Base-by-base conservation (phyloP, 2,797 vertebrate genomes). In the Sebastes cheni region DNA sequence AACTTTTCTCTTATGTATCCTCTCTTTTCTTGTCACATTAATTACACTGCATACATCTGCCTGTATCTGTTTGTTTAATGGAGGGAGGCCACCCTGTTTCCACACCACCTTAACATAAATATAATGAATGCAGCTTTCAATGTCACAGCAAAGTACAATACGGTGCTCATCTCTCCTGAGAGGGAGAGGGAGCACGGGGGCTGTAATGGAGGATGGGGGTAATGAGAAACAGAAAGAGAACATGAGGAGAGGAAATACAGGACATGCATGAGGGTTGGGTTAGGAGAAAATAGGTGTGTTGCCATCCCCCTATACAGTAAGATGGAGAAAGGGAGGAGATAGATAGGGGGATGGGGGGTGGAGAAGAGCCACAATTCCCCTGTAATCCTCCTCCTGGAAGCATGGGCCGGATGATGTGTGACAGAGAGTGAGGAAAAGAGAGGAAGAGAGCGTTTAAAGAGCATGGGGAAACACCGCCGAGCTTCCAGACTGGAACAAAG, bases 81-180 rank as follows among this genome's bases (percentile, higher is more conserved):
- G 85, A 86, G 76, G 82, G 74, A 74, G 61, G 82, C 73, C 82
- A 70, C 88, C 77, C 80, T 75, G 84, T 83, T 88, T 81, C 62
- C 68, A 76, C 83, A 86, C 54, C 86, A 85, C 83, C 82, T 82
- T 86, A 82, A 89, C 87, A 91, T 88, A 90, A 93, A 94, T 92
- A 88, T 92, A 90, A 92, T 89, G 91, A 93, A 93, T 92, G 80
- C 89, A 90, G 86, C 83, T 90, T 89, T 95, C 90, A 94, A 92
- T 94, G 92, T 93, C 93, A 95, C 74, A 69, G 88, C 84, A 88
- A 89, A 91, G 88, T 90, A 88, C 81, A 88, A 80, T 86, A 92
- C 73, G 14, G 83, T 42, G 62, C 79, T 89, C 85, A 88, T 91
- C 86, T 91, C 91, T 92, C 91, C 77, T 64, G 88, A 91, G 90